A percentile compares a stretch with the other conserved stretches of the same genome.
phyloP scores from a whole-genome alignment of 1,140 invertebrate genomes.

The Carposina sasakii region DNA sequence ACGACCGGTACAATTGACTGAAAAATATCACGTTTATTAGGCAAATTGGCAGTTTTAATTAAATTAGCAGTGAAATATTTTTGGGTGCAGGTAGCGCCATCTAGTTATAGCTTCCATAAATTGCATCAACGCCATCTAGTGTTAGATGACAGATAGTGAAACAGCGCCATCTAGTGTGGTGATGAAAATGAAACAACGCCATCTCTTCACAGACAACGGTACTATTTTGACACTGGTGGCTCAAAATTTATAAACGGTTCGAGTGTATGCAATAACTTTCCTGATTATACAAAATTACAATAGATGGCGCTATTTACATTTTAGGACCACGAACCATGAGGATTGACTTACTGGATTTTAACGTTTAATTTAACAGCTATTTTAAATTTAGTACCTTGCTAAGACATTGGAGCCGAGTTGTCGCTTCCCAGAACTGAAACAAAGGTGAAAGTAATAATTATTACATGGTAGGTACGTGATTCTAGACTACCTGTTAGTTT shows the following conservation, averaged over 20 bases:
- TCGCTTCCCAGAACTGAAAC: conserved; percentile 81
- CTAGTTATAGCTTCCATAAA: too few species aligned
- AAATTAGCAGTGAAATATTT: too few species aligned
- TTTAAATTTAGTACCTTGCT: conserved; percentile 81
- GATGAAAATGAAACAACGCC: too few species aligned
- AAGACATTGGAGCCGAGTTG: conserved; percentile 87
- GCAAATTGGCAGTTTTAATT: conserved; percentile 10
- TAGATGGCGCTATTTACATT: conserved; percentile 41
- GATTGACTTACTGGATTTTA: not conserved
- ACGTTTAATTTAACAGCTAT: not conserved
- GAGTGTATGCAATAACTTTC: too few species aligned
- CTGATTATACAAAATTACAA: too few species aligned
- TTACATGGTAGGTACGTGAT: too few species aligned
- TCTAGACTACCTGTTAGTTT: too few species aligned
- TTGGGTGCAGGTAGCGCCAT: conserved; percentile 41
- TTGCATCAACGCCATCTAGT: conserved; percentile 31
- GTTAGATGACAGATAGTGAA: conserved; percentile 27
- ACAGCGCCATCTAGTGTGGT: conserved; percentile 4
- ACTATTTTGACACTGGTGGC: too few species aligned
- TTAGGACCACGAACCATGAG: not conserved
- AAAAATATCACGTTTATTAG: conserved; percentile 49
- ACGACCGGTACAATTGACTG: conserved; percentile 91
- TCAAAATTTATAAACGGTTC: too few species aligned
- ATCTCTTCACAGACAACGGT: too few species aligned
- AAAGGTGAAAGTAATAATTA: conserved; percentile 61